Base-by-base conservation (phyloP, 2,113 vertebrate species). In the Rhinogobius similis region DNA sequence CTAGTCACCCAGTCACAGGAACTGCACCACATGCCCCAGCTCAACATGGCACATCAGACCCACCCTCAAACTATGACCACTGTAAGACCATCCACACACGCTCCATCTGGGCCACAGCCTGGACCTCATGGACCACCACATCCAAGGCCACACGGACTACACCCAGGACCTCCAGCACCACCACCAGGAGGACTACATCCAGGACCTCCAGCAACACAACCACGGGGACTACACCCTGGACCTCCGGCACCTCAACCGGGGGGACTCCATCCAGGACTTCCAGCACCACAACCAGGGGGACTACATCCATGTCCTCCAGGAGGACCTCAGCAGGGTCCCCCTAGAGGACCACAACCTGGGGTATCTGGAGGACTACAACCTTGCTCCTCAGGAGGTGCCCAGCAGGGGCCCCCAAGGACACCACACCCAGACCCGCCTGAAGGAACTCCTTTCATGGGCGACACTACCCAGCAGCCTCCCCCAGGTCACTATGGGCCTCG, bases 401-500 rank as follows among this genome's bases (percentile, higher is more conserved):
- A 55, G 24, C 52, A 55, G 52, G 23, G 23, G 11, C 52, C 52
- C 10, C 11, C 23, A 21, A 55, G 52, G 29, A 24, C 12, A 58
- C 26, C 55, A 1, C 55, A 18, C 24, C 55, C 58, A 36, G 58
- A 32, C 29, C 29, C 58, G 9, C 29, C 58, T 61, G 58, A 29
- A n/a, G 94, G 94, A 75, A 94, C 95, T 75, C 80, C 93, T 0
- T 61, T 69, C 26, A 65, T 92, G 1, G 48, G 88, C 52, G 75
- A 83, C 14, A 89, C 92, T 83, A 87, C 91, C 21, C 92, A 92
- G 73, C 91, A 96, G 87, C 93, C 91, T 50, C 89, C 91, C 0
- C 78, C 77, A 0, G 92, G 91, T 81, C 79, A 94, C 41, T 96
- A 96, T 38, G 96, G 95, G 76, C 90, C 92, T 70, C 94, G 97